A percentile compares a stretch with the other conserved stretches of the same genome.
These are phyloP conservation scores for Sinocyclocheilus anshuiensis DNA, from an alignment of 2,113 vertebrate species.

Conservation along the genomic window DNA sequence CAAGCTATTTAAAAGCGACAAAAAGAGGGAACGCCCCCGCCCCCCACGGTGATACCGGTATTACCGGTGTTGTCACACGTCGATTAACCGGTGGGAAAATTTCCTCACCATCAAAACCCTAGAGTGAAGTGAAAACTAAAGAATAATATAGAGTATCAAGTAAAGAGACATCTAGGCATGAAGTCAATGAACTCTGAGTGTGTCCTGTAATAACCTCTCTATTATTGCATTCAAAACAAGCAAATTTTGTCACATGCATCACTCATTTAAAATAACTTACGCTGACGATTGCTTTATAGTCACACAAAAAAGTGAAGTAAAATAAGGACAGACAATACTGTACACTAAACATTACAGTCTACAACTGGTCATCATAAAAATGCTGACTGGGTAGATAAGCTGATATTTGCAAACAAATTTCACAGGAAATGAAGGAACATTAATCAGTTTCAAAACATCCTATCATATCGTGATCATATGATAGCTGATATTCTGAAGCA, in stretches of 20 bases:
- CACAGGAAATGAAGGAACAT: conserved; percentile 12
- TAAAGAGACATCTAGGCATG: conserved; percentile 20
- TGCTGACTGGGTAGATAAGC: not conserved
- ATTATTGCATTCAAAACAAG: not conserved
- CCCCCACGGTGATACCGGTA: too few relatives aligned
- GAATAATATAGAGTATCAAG: not conserved
- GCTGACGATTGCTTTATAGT: not conserved
- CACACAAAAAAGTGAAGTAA: not conserved
- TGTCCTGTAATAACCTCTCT: conserved; percentile 56
- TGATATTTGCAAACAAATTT: not conserved
- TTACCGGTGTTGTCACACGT: too few relatives aligned
- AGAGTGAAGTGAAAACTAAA: conserved; percentile 18
- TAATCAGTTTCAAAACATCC: conserved; percentile 38
- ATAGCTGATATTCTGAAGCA: not conserved
- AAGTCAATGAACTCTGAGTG: conserved; percentile 59
- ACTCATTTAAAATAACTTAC: not conserved
- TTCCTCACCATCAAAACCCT: too few relatives aligned
- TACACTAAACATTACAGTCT: not conserved
- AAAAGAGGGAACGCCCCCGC: too few relatives aligned
- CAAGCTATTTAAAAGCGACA: too few relatives aligned
- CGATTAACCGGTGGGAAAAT: too few relatives aligned
- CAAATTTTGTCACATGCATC: conserved; percentile 19
- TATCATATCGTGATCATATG: conserved; percentile 37
- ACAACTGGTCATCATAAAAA: conserved; percentile 1
- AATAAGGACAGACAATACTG: not conserved